A percentile compares a stretch with the other conserved stretches of the same genome.
phyloP scores from a whole-genome alignment of 2,888 invertebrate species.

The Lepetodrilus schrolli region DNA sequence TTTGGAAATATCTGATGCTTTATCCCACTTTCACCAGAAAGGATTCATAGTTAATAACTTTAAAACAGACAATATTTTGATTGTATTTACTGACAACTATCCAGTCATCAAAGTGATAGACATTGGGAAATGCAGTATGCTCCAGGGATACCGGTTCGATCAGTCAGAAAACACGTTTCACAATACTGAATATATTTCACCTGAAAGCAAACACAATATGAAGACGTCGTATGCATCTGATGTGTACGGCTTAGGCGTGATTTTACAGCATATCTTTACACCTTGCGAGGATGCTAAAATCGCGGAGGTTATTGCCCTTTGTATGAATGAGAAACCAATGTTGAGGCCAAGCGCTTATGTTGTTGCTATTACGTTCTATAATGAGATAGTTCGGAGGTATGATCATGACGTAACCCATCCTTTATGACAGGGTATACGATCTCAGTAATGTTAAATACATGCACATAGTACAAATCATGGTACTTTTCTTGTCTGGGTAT shows the following conservation, averaged over 20 bases:
- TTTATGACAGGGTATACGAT: too few species aligned
- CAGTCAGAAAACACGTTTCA: not conserved
- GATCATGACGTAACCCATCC: too few species aligned
- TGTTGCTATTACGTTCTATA: too few species aligned
- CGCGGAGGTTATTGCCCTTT: not conserved
- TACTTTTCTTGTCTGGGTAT: too few species aligned
- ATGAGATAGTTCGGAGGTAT: too few species aligned
- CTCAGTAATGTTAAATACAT: too few species aligned
- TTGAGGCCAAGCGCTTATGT: too few species aligned
- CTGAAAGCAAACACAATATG: not conserved
- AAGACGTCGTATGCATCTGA: not conserved
- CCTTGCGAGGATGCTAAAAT: not conserved
- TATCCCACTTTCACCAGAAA: not conserved
- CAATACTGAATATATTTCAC: not conserved
- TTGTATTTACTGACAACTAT: not conserved
- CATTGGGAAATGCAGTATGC: not conserved
- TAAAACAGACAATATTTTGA: not conserved
- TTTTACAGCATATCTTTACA: not conserved
- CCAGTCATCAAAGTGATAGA: slow-evolving; percentile 6
- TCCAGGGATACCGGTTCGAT: not conserved
- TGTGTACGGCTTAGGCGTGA: not conserved
- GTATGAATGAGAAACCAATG: not conserved
- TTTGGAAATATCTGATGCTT: not conserved
- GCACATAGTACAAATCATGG: too few species aligned
- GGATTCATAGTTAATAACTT: not conserved